phyloP scores from a whole-genome alignment of 2,797 vertebrate genomes.

The Tokudaia tokunoshimensis region DNA sequence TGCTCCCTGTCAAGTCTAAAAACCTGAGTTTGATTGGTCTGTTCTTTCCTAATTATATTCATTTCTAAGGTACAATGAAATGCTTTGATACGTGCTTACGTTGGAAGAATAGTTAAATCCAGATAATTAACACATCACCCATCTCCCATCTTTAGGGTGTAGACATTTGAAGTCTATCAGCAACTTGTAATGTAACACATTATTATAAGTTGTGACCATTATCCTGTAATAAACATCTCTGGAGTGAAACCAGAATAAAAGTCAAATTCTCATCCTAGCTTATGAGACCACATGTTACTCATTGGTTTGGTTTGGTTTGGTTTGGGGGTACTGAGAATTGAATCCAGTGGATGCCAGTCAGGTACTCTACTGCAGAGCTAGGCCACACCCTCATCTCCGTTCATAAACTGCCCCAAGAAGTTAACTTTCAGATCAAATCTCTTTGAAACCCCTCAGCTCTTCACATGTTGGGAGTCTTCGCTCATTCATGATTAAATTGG shows the following conservation, averaged over 20 bases:
- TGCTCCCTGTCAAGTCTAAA: neutral
- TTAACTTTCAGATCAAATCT: conserved; percentile 15
- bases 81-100: neutral
- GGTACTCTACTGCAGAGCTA: neutral
- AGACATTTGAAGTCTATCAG: neutral
- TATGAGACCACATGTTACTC: neutral
- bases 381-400: neutral
- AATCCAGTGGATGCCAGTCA: neutral
- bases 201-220: neutral
- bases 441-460: neutral
- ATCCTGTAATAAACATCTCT: neutral
- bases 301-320: neutral
- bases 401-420: neutral
- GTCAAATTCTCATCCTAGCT: neutral
- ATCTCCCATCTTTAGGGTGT: neutral
- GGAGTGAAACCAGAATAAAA: conserved; percentile 23
- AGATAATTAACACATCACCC: neutral
- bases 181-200: neutral
- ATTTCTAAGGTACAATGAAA: neutral
- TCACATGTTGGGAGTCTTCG: neutral
- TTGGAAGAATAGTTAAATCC: neutral
- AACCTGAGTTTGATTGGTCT: neutral
- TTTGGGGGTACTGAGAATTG: neutral
- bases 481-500: conserved; percentile 28
- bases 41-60: neutral